Conservation (phyloP, 2,888 invertebrate genomes). For the Drosophila siamana region DNA sequence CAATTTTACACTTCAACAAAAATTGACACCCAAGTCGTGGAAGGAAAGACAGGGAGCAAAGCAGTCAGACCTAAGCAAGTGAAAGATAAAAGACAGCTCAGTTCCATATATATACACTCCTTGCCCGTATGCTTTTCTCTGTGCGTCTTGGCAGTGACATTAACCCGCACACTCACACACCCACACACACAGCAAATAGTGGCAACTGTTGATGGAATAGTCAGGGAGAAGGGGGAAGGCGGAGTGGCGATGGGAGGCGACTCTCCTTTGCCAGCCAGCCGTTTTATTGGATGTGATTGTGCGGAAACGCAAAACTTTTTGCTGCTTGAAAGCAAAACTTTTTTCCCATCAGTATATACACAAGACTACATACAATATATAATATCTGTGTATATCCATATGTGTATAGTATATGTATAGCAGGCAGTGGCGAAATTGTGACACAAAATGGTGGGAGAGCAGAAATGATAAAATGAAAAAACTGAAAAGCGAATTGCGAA, state of each 20-base stretch:
- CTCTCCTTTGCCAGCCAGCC: constrained; percentile 50
- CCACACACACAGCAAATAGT: constrained; percentile 37
- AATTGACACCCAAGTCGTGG: constrained; percentile 65
- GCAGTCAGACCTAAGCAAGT: constrained; percentile 64
- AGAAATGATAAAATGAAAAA: constrained; percentile 50
- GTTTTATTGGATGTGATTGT: constrained; percentile 79
- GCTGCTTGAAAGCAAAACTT: constrained; percentile 49
- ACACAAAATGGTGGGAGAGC: constrained; percentile 61
- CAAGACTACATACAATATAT: constrained; percentile 24
- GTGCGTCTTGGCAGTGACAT: constrained; percentile 58
- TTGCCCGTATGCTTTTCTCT: constrained; percentile 12
- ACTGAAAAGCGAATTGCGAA: constrained; percentile 5
- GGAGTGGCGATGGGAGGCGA: neutral
- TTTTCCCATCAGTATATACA: constrained; percentile 20
- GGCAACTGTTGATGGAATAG: constrained; percentile 63
- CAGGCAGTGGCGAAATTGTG: constrained; percentile 61
- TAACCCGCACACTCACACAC: constrained; percentile 51
- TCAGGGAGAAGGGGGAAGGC: constrained; percentile 13
- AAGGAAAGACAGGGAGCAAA: neutral
- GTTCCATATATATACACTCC: constrained; percentile 24
- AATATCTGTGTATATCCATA: constrained; percentile 29
- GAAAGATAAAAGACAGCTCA: constrained; percentile 74
- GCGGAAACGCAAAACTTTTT: constrained; percentile 76
- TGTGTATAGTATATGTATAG: constrained; percentile 29
- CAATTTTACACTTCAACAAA: constrained; percentile 79